Conservation (phyloP, 2,888 invertebrate genomes). For the Omphaloscelis lunosa region DNA sequence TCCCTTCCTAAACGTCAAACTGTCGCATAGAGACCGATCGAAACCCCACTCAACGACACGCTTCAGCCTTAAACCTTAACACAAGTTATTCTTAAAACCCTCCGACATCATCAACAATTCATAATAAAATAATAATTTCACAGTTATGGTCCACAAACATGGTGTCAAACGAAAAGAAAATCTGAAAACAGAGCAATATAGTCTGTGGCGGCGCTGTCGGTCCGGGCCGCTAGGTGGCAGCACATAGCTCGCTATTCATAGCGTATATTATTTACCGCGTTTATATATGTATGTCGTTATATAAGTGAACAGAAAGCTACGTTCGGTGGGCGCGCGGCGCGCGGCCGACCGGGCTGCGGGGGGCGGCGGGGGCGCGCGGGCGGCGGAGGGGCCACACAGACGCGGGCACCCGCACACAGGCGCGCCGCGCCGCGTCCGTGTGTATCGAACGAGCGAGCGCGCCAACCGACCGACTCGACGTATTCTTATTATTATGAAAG, state of each 20-base stretch:
- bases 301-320: conserved; percentile 91
- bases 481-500: conserved; percentile 92
- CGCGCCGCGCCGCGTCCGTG: conserved; percentile 78
- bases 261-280: conserved; percentile 89
- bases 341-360: conserved; percentile 64
- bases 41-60: conserved; percentile 28
- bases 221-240: conserved; percentile 89
- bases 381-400: conserved; percentile 47
- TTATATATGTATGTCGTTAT: conserved; percentile 88
- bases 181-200: conserved; percentile 80
- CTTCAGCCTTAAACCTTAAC: conserved; percentile 15
- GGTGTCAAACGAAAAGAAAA: conserved; percentile 79
- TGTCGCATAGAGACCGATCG: conserved; percentile 30
- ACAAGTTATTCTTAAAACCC: conserved; percentile 29
- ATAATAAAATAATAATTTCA: conserved; percentile 60
- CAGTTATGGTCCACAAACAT: conserved; percentile 76
- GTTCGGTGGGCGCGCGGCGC: conserved; percentile 74
- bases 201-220: conserved; percentile 79
- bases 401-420: conserved; percentile 64
- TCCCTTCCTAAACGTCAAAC: conserved; percentile 56
- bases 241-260: conserved; percentile 88
- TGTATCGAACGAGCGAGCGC: conserved; percentile 88
- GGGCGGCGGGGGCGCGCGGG: conserved; percentile 57
- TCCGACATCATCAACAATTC: conserved; percentile 56
- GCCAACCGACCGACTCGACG: conserved; percentile 89